Evolutionary conservation across 2,888 invertebrate genomes (phyloP), one percentile per base, ranked within the genome.

Genomic region (Brachypterus glaber): DNA sequence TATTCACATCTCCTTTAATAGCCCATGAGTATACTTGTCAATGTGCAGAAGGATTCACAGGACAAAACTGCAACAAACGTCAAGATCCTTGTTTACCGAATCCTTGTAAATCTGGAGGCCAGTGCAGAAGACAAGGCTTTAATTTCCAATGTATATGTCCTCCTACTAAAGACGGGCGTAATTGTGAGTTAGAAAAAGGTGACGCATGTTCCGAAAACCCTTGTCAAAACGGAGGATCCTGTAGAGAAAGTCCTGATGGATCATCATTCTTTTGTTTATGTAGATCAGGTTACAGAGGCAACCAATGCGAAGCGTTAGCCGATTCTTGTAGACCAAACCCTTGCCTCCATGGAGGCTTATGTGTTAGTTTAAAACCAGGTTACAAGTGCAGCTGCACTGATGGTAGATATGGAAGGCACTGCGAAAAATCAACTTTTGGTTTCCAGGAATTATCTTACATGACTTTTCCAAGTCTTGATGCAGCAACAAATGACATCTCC

Each of bases 281-380:
- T 59, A 77, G 90, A 2, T 85, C 89, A 2, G 92, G 92, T 1
- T 95, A 88, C 62, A 76, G 88, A 8, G 95, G 96, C 2, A 86
- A 85, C 60, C 82, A 83, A 49, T 96, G 95, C 61, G 91, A 93
- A 68, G 79, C 82, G 13, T 71, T 85, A 2, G 82, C 88, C 0
- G 90, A 92, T 60, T 87, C 88, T 0, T 96, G 95, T 58, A 73
- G 90, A 41, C 88, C 90, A 1, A 91, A 92, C 63, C 93, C 92
- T n/a, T 95, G 95, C 55, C 68, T 87, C 44, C 74, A 90, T 60
- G 91, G 89, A 16, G 93, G 93, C 17, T 73, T 86, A 30, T 95
- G 95, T 57, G 79, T 89, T 11, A 82, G 84, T 45, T 68, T 88
- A n/a, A 87, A 88, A 57, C 87, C 89, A 4, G 89, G 89, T 21